phyloP scores from a whole-genome alignment of 2,113 vertebrate species.

The Pogonocichla stellata region DNA sequence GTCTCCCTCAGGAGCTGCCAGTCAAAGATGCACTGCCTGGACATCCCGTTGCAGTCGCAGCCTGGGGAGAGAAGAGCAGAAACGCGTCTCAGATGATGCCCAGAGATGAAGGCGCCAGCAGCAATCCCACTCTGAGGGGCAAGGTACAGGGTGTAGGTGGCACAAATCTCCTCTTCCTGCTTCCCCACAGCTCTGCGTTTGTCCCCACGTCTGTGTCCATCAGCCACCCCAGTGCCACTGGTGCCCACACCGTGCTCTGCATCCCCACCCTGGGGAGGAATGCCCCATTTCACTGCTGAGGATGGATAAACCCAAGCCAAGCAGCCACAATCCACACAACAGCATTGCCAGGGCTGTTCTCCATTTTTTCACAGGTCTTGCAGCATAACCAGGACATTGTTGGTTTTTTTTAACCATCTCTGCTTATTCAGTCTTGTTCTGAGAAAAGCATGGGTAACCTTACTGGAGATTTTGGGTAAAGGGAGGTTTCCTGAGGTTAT shows the following conservation, averaged over 20 bases:
- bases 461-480: background rate
- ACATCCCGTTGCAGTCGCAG: constrained; percentile 84
- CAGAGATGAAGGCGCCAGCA: background rate
- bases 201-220: fast-evolving
- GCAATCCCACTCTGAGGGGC: background rate
- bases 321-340: fast-evolving
- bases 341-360: background rate
- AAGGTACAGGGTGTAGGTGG: background rate
- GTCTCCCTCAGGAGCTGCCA: constrained; percentile 59
- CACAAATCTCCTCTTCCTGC: background rate
- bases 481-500: background rate
- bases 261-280: fast-evolving
- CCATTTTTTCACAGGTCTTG: background rate
- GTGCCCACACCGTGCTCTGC: fast-evolving
- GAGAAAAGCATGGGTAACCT: background rate
- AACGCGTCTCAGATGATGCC: background rate
- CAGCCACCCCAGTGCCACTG: background rate
- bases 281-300: background rate
- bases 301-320: background rate
- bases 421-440: background rate
- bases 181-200: fast-evolving
- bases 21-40: constrained; percentile 80
- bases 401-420: too few species aligned
- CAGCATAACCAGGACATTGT: background rate
- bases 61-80: background rate